Percentiles rank a stretch among this genome's conserved stretches.
phyloP scores from a whole-genome alignment of 1,140 invertebrate species.

The Monochamus saltuarius region DNA sequence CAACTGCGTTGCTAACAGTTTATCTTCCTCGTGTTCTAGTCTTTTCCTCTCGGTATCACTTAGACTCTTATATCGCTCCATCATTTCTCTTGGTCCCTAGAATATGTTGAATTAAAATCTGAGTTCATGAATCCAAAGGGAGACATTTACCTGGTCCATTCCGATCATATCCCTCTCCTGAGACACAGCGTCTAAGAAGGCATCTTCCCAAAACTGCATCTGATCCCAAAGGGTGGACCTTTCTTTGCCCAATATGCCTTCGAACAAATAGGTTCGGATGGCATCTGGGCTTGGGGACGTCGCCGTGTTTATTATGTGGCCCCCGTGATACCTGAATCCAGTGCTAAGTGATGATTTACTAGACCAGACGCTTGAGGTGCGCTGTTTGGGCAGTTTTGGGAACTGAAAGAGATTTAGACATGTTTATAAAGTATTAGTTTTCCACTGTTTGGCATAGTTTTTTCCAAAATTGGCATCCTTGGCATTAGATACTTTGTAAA shows the following conservation, averaged over 20 bases:
- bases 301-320: conserved; percentile 81
- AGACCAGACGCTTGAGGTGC: conserved; percentile 88
- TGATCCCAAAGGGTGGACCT: conserved; percentile 95
- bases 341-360: conserved; percentile 88
- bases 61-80: conserved; percentile 94
- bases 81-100: conserved; percentile 93
- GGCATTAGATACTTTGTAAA: too few species aligned
- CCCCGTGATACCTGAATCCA: conserved; percentile 85
- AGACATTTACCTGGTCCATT: conserved; percentile 82
- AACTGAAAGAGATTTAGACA: conserved; percentile 54
- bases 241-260: conserved; percentile 69
- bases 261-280: conserved; percentile 87
- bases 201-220: conserved; percentile 99
- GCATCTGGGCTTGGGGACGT: conserved; percentile 81
- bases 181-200: conserved; percentile 97
- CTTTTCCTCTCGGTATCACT: conserved; percentile 94
- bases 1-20: conserved; percentile 90
- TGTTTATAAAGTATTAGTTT: neutral
- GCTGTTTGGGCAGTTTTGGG: conserved; percentile 66
- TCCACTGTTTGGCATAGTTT: too few species aligned
- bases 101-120: neutral
- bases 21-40: conserved; percentile 97
- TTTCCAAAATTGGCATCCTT: too few species aligned
- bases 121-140: neutral
- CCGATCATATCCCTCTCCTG: conserved; percentile 99